phyloP scores from a whole-genome alignment of 2,888 invertebrate species.

The Palloptera scutellata region DNA sequence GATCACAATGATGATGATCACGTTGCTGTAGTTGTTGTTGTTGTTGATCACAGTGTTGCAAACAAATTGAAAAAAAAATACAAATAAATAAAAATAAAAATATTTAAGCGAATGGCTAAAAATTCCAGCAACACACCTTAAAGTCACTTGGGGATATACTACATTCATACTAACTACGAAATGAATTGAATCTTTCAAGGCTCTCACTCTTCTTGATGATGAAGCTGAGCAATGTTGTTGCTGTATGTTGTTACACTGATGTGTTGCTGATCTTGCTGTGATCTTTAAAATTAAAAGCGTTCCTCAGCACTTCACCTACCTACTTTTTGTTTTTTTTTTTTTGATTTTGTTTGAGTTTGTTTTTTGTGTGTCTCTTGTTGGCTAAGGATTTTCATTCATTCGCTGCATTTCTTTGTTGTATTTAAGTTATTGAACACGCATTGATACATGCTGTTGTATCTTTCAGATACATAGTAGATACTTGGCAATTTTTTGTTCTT shows the following conservation, averaged over 20 bases:
- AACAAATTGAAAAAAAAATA: neutral
- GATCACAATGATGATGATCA: neutral
- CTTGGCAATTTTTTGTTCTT: neutral
- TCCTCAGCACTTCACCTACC: neutral
- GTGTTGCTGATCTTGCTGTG: conserved; percentile 23
- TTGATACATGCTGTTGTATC: conserved; percentile 53
- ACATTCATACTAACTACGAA: neutral
- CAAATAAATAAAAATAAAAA: neutral
- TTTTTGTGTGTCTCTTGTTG: conserved; percentile 11
- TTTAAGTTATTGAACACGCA: conserved; percentile 59
- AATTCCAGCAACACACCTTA: conserved; percentile 47
- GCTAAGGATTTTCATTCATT: conserved; percentile 41
- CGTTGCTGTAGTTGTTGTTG: neutral
- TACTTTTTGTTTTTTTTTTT: conserved; percentile 14
- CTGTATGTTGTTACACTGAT: conserved; percentile 1
- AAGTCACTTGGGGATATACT: conserved; percentile 44
- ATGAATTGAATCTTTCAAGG: too few species aligned
- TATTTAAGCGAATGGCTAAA: conserved; percentile 32
- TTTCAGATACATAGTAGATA: conserved; percentile 3
- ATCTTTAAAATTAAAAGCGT: conserved; percentile 25
- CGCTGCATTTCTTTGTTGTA: conserved; percentile 38
- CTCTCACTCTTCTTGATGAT: conserved; percentile 7
- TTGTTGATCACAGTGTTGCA: neutral
- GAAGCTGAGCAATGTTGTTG: conserved; percentile 1
- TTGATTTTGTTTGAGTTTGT: conserved; percentile 16